Percentiles rank a stretch among this genome's conserved stretches.
phyloP scores from a whole-genome alignment of 2,797 vertebrate species.

The Loris lydekkerianus region DNA sequence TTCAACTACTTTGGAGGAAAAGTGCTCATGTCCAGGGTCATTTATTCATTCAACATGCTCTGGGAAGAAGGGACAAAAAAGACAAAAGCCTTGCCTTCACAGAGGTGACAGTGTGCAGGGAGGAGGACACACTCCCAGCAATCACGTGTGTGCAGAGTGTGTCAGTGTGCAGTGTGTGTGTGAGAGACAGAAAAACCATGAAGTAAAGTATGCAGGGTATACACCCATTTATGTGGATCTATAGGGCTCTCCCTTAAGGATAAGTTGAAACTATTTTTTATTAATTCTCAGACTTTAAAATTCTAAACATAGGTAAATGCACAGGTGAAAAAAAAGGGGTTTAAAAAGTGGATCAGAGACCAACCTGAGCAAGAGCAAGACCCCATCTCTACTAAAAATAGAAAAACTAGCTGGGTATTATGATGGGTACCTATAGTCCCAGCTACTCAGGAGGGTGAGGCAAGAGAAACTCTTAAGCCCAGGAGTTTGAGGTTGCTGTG shows the following conservation, averaged over 20 bases:
- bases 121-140: neutral
- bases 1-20: neutral
- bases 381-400: too few species aligned
- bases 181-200: neutral
- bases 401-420: too few species aligned
- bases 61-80: too few species aligned
- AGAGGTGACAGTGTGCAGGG: neutral
- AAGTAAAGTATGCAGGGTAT: neutral
- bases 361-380: too few species aligned
- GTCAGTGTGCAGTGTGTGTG: neutral
- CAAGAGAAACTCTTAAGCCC: too few species aligned
- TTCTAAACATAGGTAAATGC: neutral
- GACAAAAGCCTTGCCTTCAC: neutral
- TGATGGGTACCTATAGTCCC: too few species aligned
- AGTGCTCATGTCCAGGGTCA: too few species aligned
- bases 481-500: too few species aligned
- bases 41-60: accelerated
- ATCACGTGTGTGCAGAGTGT: accelerated
- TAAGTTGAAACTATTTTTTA: neutral
- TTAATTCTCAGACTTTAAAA: neutral
- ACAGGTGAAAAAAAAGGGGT: slow-evolving; percentile 22
- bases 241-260: neutral
- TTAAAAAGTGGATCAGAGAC: neutral
- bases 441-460: too few species aligned
- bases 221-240: accelerated